Conservation (phyloP, 2,888 invertebrate species). For the Electrophaes corylata region DNA sequence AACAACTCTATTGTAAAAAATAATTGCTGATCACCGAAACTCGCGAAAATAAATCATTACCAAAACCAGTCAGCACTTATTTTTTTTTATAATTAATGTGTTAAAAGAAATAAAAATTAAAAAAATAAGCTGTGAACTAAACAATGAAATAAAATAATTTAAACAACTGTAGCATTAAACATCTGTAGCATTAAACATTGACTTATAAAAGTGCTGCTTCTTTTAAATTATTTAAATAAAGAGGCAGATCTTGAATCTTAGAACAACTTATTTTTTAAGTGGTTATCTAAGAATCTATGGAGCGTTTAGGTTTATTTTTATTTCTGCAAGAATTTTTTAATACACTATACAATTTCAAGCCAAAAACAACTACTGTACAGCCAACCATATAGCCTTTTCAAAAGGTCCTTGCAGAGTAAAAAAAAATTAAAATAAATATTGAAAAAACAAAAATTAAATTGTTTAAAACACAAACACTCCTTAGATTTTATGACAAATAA, state of each 20-base stretch:
- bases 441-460: conserved; percentile 3
- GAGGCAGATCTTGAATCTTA: conserved; percentile 60
- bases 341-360: conserved; percentile 71
- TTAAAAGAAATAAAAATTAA: conserved; percentile 54
- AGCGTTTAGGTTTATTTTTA: conserved; percentile 52
- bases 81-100: conserved; percentile 60
- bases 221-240: conserved; percentile 31
- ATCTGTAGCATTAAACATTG: conserved; percentile 47
- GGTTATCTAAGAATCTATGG: conserved; percentile 63
- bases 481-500: conserved; percentile 52
- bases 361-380: conserved; percentile 77
- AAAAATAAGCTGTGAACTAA: conserved; percentile 80
- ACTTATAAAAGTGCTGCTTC: conserved; percentile 41
- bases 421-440: not conserved
- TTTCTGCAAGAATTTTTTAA: conserved; percentile 48
- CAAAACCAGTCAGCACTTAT: conserved; percentile 49
- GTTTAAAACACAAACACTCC: conserved; percentile 50
- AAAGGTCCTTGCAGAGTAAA: conserved; percentile 51
- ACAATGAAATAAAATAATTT: conserved; percentile 48
- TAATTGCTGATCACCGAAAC: conserved; percentile 45
- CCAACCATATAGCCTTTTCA: conserved; percentile 68
- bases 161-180: conserved; percentile 50
- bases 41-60: not conserved
- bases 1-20: conserved; percentile 50
- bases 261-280: conserved; percentile 78